Conservation (phyloP, 1,140 invertebrate species). For the Oreohelix idahoensis region DNA sequence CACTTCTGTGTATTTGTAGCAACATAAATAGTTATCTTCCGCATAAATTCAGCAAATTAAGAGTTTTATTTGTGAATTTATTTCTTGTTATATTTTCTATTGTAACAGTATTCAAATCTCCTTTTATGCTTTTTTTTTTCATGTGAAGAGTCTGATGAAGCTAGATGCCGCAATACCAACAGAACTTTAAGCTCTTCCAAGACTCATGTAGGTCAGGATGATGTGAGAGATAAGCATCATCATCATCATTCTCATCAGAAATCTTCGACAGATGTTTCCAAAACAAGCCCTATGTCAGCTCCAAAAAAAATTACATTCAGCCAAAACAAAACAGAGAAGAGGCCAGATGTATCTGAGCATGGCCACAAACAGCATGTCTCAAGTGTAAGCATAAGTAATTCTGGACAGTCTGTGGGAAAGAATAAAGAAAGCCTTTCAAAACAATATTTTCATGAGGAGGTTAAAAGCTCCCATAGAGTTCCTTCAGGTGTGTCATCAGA, state of each 20-base stretch:
- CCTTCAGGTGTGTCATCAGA: background rate
- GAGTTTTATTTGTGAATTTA: too few species aligned
- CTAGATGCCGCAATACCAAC: conserved; percentile 25
- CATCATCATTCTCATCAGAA: background rate
- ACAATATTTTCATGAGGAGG: background rate
- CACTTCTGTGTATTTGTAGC: too few species aligned
- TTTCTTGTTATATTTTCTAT: too few species aligned
- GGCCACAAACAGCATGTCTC: background rate
- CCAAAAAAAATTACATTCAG: background rate
- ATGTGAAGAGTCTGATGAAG: conserved; percentile 23
- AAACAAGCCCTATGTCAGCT: background rate
- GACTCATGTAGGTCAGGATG: background rate
- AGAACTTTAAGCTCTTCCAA: conserved; percentile 10
- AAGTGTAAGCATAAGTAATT: background rate
- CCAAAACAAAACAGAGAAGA: background rate
- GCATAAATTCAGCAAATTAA: too few species aligned
- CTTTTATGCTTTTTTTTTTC: background rate
- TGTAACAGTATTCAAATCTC: too few species aligned
- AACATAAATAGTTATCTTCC: too few species aligned
- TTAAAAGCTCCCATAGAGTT: background rate
- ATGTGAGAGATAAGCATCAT: background rate
- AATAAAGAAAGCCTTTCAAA: background rate
- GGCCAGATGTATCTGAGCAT: background rate
- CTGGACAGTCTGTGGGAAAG: background rate
- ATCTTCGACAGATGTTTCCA: background rate